A percentile compares a stretch with the other conserved stretches of the same genome.
Evolutionary conservation across 2,113 vertebrate genomes (phyloP).

Genomic region (Morone saxatilis): DNA sequence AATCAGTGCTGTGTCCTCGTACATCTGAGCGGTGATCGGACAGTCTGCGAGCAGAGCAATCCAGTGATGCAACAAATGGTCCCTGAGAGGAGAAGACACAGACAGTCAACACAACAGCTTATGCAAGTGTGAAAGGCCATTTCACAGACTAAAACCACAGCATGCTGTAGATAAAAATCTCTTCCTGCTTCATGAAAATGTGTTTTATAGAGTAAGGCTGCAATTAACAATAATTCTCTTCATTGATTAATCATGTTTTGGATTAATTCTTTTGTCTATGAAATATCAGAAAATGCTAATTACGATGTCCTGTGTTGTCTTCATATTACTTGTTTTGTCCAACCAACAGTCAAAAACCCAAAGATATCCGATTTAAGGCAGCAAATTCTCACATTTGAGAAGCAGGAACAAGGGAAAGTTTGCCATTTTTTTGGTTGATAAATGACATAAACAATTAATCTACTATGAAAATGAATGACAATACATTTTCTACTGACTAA

Average conservation of each 20-base stretch:
- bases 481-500: not conserved
- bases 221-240: not conserved
- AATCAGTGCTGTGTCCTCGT: conserved; percentile 94
- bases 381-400: not conserved
- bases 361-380: not conserved
- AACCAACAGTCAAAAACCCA: not conserved
- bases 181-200: not conserved
- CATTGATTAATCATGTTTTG: not conserved
- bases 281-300: not conserved
- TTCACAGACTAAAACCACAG: not conserved
- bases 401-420: not conserved
- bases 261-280: not conserved
- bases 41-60: conserved; percentile 97
- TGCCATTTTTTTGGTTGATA: not conserved
- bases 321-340: not conserved
- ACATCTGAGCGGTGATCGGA: conserved; percentile 97
- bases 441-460: not conserved
- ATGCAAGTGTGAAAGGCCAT: not conserved
- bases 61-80: conserved; percentile 98
- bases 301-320: no score
- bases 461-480: no score
- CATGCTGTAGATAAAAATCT: not conserved
- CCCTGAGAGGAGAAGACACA: conserved; percentile 83
- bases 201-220: not conserved
- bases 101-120: not conserved